phyloP scores from a whole-genome alignment of 92 coral and sea anemone species.

The Anthopleura xanthogrammica region DNA sequence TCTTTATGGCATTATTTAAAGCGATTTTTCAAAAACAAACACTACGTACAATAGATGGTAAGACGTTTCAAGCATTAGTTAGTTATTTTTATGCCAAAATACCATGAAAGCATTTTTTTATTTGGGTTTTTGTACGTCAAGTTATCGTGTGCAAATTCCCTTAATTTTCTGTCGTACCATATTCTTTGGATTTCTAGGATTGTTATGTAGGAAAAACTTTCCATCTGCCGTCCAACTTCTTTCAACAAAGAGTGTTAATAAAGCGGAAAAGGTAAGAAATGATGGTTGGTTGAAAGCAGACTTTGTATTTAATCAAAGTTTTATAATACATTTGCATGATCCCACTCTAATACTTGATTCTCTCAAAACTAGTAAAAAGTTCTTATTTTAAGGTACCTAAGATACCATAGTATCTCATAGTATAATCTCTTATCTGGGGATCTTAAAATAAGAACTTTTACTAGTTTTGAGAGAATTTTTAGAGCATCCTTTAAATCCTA shows the following conservation, averaged over 20 bases:
- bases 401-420: no score
- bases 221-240: not conserved
- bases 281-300: no score
- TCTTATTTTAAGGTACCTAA: no score
- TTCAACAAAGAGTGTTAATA: not conserved
- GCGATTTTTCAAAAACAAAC: not conserved
- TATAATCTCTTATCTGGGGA: no score
- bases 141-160: not conserved
- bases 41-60: conserved; percentile 4
- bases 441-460: no score
- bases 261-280: not conserved
- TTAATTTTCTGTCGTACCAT: not conserved
- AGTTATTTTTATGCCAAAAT: not conserved
- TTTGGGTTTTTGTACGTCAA: not conserved
- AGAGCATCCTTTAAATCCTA: no score
- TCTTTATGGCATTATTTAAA: not conserved
- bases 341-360: not conserved
- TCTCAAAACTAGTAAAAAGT: no score
- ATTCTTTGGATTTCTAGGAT: not conserved
- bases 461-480: no score
- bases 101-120: not conserved
- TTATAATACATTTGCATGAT: no score
- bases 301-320: no score
- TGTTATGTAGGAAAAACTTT: not conserved
- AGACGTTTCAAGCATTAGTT: not conserved